Percentiles rank a stretch among this genome's conserved stretches.
phyloP scores from a whole-genome alignment of 1,140 invertebrate genomes.

The Drosophila orosa region DNA sequence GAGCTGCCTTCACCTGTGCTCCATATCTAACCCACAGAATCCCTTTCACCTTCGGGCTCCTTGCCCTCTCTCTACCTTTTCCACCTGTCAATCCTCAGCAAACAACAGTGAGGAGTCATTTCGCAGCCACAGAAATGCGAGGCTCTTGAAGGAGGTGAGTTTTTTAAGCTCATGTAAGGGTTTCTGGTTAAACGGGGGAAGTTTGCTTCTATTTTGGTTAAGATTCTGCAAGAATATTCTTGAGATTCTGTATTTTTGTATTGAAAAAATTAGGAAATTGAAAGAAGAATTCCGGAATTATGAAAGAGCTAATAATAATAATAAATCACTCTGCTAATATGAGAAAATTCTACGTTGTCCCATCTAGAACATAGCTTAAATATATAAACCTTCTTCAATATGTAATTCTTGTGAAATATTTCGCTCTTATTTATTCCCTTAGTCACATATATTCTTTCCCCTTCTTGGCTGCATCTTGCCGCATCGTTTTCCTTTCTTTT shows the following conservation, averaged over 20 bases:
- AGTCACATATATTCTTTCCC: background rate
- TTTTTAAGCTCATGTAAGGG: background rate
- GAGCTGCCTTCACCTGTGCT: conserved; percentile 24
- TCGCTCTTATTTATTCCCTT: background rate
- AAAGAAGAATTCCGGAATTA: background rate
- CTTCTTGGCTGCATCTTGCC: conserved; percentile 8
- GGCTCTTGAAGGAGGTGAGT: background rate
- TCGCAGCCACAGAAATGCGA: conserved; percentile 19
- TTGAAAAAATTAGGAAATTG: background rate
- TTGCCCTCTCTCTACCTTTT: background rate
- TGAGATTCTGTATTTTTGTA: background rate
- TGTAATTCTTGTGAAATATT: background rate
- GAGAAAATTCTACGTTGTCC: background rate
- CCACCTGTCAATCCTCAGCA: conserved; percentile 41
- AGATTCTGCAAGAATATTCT: background rate
- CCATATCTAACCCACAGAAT: conserved; percentile 28
- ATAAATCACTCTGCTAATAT: background rate
- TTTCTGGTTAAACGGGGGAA: background rate
- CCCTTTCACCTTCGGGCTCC: conserved; percentile 10
- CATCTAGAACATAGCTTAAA: background rate
- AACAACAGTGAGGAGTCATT: conserved; percentile 52
- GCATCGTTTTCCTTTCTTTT: conserved; percentile 28
- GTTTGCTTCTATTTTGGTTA: background rate
- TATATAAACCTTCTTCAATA: background rate
- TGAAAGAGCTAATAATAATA: background rate